These are phyloP conservation scores for Zootoca vivipara DNA, from an alignment of 2,113 vertebrate genomes.

Conservation along the genomic window DNA sequence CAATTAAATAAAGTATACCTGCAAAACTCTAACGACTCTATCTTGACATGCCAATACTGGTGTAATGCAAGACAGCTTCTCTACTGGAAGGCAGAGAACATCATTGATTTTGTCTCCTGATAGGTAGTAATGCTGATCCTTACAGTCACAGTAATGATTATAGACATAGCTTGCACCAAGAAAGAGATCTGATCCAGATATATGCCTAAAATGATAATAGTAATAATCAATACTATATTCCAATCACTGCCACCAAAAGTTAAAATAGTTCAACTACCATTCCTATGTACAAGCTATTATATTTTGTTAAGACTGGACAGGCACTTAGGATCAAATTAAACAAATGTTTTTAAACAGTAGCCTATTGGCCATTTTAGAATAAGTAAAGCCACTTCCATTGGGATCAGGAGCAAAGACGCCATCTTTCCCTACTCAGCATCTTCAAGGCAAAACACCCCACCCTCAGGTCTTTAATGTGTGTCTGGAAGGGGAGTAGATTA, in stretches of 20 bases:
- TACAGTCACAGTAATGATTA: slow-evolving; percentile 98
- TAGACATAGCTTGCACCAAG: slow-evolving; percentile 97
- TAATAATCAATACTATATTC: background rate
- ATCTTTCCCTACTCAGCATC: background rate
- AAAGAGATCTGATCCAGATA: slow-evolving; percentile 93
- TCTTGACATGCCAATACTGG: slow-evolving; percentile 94
- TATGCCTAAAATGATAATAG: slow-evolving; percentile 75
- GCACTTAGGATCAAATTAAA: background rate
- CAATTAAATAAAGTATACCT: slow-evolving; percentile 76
- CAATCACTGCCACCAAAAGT: background rate
- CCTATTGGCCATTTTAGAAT: background rate
- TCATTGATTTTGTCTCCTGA: slow-evolving; percentile 99
- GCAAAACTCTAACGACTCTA: slow-evolving; percentile 89
- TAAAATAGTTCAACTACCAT: background rate
- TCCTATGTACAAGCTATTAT: background rate
- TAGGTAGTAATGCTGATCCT: slow-evolving; percentile 95
- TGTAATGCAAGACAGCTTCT: slow-evolving; percentile 75
- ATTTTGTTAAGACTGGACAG: background rate
- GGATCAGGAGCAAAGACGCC: background rate
- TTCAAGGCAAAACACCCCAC: background rate
- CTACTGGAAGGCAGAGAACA: slow-evolving; percentile 89
- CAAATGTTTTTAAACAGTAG: background rate
- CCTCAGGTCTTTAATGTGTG: background rate
- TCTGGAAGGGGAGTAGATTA: background rate
- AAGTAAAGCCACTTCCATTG: background rate